A percentile compares a stretch with the other conserved stretches of the same genome.
Conservation (phyloP, 2,888 invertebrate species). For the Synergus laeviventris region DNA sequence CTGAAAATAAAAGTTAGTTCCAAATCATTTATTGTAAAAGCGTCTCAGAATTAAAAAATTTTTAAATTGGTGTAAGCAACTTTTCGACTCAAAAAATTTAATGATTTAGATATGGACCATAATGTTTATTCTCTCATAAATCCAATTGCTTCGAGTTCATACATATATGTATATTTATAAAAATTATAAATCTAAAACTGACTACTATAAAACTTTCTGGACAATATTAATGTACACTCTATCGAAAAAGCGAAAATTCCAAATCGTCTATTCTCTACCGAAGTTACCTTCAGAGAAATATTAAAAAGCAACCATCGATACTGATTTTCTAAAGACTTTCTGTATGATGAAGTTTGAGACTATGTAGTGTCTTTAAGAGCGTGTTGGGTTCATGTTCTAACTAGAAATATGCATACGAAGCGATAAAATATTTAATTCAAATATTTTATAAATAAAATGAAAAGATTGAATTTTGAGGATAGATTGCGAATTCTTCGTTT, state of each 20-base stretch:
- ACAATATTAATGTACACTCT: constrained; percentile 44
- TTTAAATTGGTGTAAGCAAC: not conserved
- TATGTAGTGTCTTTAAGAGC: not conserved
- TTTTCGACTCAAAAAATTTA: not conserved
- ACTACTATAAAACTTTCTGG: constrained; percentile 33
- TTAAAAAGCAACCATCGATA: not conserved
- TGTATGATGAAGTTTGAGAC: constrained; percentile 1
- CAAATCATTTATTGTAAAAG: not conserved
- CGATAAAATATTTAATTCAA: no score
- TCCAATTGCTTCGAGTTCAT: constrained; percentile 7
- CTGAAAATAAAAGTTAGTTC: not conserved
- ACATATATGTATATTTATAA: constrained; percentile 31
- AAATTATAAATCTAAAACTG: constrained; percentile 11
- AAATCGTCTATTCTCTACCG: constrained; percentile 33
- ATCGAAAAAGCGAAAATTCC: constrained; percentile 19
- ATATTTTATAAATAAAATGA: no score
- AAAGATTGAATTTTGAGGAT: no score
- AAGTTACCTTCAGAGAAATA: constrained; percentile 35
- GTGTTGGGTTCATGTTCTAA: no score
- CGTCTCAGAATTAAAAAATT: not conserved
- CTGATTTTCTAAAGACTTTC: constrained; percentile 32
- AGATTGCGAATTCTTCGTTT: no score
- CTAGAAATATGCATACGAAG: no score
- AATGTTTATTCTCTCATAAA: constrained; percentile 19
- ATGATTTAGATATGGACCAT: not conserved